Evolutionary conservation across 1,140 invertebrate species (phyloP).

Genomic region (Zaprionus capensis): DNA sequence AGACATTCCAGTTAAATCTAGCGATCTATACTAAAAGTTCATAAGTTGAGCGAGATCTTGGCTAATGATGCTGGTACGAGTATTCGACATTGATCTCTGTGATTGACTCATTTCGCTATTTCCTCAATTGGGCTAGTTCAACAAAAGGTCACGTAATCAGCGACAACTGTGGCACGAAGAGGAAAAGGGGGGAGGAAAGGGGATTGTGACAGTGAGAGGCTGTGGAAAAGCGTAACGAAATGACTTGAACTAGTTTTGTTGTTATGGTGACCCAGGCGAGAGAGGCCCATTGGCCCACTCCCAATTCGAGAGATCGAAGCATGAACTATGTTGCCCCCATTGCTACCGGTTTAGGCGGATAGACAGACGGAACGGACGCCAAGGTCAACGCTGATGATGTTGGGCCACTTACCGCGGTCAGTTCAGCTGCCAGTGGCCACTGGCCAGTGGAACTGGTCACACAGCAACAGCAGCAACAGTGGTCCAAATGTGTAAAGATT

Average conservation of each 20-base stretch:
- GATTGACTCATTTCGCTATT: neutral
- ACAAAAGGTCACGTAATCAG: conserved; percentile 8
- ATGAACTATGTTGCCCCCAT: conserved; percentile 13
- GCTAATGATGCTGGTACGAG: neutral
- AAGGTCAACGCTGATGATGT: conserved; percentile 47
- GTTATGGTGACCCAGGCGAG: conserved; percentile 8
- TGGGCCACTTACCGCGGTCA: conserved; percentile 41
- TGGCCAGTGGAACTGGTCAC: conserved; percentile 34
- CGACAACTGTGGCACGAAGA: neutral
- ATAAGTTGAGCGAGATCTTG: neutral
- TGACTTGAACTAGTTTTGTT: conserved; percentile 13
- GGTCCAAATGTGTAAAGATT: neutral
- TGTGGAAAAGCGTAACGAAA: neutral
- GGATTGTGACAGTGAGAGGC: neutral
- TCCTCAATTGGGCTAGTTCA: conserved; percentile 5
- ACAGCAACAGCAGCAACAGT: conserved; percentile 14
- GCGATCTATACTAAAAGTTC: neutral
- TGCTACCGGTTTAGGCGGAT: conserved; percentile 19
- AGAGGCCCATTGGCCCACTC: conserved; percentile 30
- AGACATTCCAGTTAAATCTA: neutral
- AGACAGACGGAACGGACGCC: conserved; percentile 8
- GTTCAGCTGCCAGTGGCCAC: conserved; percentile 2
- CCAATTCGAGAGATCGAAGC: conserved; percentile 34
- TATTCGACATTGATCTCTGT: conserved; percentile 2
- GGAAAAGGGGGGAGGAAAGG: neutral